These are phyloP conservation scores for Kradibia gibbosae DNA, from an alignment of 1,140 invertebrate genomes.

Conservation along the genomic window DNA sequence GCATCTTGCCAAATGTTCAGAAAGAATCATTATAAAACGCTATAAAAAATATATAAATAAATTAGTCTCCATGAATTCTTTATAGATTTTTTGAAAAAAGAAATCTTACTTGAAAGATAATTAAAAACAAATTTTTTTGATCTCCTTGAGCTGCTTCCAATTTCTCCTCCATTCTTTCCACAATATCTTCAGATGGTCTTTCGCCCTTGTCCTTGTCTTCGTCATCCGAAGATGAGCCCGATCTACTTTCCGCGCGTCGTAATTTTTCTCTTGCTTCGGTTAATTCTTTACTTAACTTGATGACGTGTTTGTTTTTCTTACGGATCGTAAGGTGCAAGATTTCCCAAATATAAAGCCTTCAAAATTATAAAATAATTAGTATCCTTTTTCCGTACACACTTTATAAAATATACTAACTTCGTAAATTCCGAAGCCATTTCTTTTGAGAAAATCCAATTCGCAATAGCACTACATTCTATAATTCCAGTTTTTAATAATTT, in stretches of 20 bases:
- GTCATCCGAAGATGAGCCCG: conserved; percentile 85
- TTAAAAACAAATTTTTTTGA: conserved; percentile 97
- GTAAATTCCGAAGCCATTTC: conserved; percentile 96
- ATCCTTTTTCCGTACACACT: conserved; percentile 7
- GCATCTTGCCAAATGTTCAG: conserved; percentile 94
- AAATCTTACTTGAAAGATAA: conserved; percentile 88
- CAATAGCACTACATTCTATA: conserved; percentile 95
- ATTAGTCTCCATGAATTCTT: conserved; percentile 44
- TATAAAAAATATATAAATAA: conserved; percentile 64
- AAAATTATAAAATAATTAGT: conserved; percentile 41
- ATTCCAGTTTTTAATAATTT: conserved; percentile 98
- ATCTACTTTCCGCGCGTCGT: conserved; percentile 81
- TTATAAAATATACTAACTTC: conserved; percentile 76
- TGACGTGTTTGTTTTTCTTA: conserved; percentile 97
- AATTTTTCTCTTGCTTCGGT: conserved; percentile 89
- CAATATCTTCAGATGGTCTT: conserved; percentile 87
- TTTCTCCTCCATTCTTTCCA: conserved; percentile 96
- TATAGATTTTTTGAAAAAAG: conserved; percentile 30
- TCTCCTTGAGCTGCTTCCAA: conserved; percentile 95
- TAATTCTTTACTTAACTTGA: conserved; percentile 86
- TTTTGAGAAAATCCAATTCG: conserved; percentile 98
- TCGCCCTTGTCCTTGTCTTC: conserved; percentile 82
- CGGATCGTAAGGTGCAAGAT: conserved; percentile 95
- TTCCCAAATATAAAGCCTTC: conserved; percentile 95
- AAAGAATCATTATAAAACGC: conserved; percentile 98